Evolutionary conservation across 2,797 vertebrate genomes (phyloP).

Genomic region (Coracias cyanogaster): DNA sequence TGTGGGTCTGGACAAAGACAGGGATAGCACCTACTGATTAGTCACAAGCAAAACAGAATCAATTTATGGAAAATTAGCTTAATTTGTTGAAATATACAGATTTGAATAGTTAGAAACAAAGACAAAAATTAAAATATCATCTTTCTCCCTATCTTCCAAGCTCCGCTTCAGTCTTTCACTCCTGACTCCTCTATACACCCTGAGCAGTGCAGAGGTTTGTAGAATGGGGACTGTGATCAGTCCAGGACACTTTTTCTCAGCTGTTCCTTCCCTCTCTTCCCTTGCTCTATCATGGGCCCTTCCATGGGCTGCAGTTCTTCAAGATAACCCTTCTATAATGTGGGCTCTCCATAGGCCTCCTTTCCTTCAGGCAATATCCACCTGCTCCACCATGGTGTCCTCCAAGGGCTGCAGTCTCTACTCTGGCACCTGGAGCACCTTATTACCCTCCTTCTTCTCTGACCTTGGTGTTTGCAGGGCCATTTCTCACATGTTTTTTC

Average conservation of each 20-base stretch:
- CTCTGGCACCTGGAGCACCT: not conserved
- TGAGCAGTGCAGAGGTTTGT: fast-evolving
- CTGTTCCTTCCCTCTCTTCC: not conserved
- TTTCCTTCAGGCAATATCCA: not conserved
- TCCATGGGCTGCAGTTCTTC: not conserved
- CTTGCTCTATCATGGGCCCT: not conserved
- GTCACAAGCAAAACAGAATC: not conserved
- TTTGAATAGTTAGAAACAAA: not conserved
- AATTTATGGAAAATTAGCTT: not conserved
- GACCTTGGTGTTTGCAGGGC: not conserved
- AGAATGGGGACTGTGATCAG: not conserved
- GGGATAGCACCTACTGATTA: not conserved
- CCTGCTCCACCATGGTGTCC: not conserved
- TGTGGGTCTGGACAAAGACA: not conserved
- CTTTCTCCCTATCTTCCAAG: not conserved
- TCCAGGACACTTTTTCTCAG: fast-evolving
- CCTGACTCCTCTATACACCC: not conserved
- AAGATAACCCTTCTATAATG: not conserved
- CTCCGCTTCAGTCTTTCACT: not conserved
- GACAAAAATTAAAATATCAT: not conserved
- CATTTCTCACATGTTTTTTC: not conserved
- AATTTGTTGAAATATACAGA: not conserved
- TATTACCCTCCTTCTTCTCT: no score
- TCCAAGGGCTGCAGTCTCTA: not conserved
- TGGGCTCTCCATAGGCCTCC: not conserved